Conservation (phyloP, 2,797 vertebrate genomes). For the Siniperca obscura region DNA sequence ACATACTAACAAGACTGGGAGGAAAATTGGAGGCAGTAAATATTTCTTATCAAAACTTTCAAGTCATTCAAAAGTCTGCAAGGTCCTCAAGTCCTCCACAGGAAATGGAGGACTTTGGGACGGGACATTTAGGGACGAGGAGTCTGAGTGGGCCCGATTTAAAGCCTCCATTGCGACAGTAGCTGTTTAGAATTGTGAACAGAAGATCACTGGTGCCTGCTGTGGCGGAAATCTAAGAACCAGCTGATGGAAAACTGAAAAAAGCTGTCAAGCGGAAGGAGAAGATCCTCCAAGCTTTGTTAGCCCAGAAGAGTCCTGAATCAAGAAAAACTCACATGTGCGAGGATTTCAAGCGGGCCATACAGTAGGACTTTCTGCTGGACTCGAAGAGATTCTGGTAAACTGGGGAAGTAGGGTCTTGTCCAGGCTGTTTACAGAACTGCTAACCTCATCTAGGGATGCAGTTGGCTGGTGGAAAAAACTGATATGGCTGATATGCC, state of each 20-base stretch:
- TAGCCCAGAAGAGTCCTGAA: too few species aligned
- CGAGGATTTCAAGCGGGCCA: neutral
- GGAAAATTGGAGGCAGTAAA: neutral
- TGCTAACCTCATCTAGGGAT: neutral
- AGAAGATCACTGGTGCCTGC: too few species aligned
- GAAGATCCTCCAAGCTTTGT: too few species aligned
- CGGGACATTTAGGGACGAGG: neutral
- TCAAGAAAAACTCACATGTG: neutral
- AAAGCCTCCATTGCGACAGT: neutral
- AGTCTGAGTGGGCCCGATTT: neutral
- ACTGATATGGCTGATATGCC: neutral
- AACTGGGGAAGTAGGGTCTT: neutral
- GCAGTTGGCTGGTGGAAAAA: too few species aligned
- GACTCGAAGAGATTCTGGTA: neutral
- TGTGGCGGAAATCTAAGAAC: neutral
- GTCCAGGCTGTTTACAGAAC: neutral
- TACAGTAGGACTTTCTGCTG: neutral
- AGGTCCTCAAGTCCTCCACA: constrained; percentile 20
- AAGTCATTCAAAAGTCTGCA: neutral
- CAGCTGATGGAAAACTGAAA: neutral
- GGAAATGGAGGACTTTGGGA: neutral
- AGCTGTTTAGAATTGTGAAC: neutral
- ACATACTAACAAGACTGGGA: neutral
- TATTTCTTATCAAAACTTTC: neutral
- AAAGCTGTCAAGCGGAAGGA: neutral